phyloP scores from a whole-genome alignment of 2,797 vertebrate species.

The Calcarius lapponicus region DNA sequence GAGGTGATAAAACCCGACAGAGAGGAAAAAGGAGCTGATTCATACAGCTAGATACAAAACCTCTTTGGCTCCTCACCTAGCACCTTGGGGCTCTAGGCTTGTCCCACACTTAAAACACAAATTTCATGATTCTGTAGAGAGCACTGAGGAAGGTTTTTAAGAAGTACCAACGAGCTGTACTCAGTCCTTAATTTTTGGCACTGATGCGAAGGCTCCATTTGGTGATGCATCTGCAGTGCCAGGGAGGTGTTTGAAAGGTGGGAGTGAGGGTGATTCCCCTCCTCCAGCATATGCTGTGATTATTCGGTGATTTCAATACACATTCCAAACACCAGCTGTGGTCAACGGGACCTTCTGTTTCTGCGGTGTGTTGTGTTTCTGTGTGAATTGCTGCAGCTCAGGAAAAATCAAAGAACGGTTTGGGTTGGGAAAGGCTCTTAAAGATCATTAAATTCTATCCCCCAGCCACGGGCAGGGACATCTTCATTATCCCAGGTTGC shows the following conservation, averaged over 20 bases:
- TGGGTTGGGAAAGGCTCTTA: background rate
- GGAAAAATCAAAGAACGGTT: background rate
- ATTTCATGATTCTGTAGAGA: background rate
- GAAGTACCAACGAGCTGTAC: background rate
- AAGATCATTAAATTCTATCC: background rate
- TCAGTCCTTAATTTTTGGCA: background rate
- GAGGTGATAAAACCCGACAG: background rate
- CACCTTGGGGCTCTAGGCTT: background rate
- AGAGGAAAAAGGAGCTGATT: background rate
- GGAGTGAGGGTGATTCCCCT: background rate
- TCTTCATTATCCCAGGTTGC: fast-evolving
- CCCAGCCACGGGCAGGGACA: background rate
- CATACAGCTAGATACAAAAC: background rate
- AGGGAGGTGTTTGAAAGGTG: background rate
- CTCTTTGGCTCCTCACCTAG: background rate
- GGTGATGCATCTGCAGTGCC: background rate
- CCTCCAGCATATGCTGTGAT: background rate
- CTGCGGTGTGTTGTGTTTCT: background rate
- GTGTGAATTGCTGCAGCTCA: background rate
- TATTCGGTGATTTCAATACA: background rate
- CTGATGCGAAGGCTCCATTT: background rate
- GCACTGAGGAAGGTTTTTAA: background rate
- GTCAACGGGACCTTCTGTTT: background rate
- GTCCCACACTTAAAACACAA: background rate
- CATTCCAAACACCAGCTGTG: background rate